Conservation (phyloP, 2,888 invertebrate genomes). For the Nasonia oneida region DNA sequence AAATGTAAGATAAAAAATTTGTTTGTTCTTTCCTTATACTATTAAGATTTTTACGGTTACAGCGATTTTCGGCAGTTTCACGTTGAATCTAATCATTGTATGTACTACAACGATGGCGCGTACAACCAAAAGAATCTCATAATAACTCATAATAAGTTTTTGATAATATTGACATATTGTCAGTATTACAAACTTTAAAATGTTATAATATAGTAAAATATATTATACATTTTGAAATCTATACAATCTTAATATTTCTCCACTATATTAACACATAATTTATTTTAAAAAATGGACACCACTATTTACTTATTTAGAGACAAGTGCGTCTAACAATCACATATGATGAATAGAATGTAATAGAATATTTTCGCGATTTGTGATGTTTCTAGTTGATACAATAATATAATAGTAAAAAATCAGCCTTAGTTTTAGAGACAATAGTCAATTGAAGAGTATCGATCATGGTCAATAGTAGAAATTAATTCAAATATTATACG, state of each 20-base stretch:
- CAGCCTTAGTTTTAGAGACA: conserved; percentile 20
- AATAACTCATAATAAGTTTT: conserved; percentile 10
- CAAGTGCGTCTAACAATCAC: background rate
- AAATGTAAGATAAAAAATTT: background rate
- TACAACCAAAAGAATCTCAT: background rate
- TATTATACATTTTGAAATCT: background rate
- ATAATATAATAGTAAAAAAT: conserved; percentile 17
- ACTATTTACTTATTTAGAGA: background rate
- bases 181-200: conserved; percentile 18
- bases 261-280: background rate
- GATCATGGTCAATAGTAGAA: background rate
- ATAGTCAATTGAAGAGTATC: conserved; percentile 7
- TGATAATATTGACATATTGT: conserved; percentile 1
- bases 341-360: background rate
- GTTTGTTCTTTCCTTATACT: background rate
- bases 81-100: background rate
- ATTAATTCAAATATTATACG: background rate
- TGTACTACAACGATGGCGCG: background rate
- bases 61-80: background rate
- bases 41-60: background rate
- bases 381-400: background rate
- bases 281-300: background rate
- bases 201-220: background rate
- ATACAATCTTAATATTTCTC: background rate
- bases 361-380: conserved; percentile 9